Percentiles rank a stretch among this genome's conserved stretches.
Evolutionary conservation across 1,140 invertebrate genomes (phyloP).

Genomic region (Cydia amplana): DNA sequence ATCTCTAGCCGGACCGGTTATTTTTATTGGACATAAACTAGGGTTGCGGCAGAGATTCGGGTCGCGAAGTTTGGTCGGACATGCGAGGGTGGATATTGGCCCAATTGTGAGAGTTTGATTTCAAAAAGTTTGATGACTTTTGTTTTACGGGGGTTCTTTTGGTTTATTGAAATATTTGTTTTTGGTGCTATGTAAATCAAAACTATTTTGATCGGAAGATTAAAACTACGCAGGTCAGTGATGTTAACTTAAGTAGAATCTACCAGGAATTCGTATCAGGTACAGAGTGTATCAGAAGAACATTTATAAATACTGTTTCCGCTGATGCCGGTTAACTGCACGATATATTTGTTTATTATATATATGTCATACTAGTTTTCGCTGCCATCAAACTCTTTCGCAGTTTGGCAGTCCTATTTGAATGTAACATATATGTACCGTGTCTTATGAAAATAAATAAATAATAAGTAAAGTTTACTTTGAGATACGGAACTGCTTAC

Average conservation of each 20-base stretch:
- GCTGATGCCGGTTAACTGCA: no score
- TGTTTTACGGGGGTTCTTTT: slow-evolving; percentile 35
- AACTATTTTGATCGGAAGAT: neutral
- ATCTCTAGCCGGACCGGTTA: slow-evolving; percentile 58
- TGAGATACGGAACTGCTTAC: neutral
- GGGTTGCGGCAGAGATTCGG: slow-evolving; percentile 58
- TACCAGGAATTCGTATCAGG: neutral
- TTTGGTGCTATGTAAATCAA: neutral
- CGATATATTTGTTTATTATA: no score
- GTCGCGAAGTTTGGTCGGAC: slow-evolving; percentile 56
- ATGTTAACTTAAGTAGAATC: neutral
- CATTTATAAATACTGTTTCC: no score
- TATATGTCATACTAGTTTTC: no score
- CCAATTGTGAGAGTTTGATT: slow-evolving; percentile 47
- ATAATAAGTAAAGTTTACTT: no score
- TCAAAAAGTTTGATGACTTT: slow-evolving; percentile 49
- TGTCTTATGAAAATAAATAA: no score
- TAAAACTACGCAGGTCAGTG: neutral
- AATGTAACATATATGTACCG: no score
- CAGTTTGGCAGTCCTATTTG: no score
- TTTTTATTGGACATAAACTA: slow-evolving; percentile 71
- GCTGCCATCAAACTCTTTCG: no score
- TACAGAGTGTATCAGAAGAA: no score
- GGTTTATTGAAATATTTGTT: slow-evolving; percentile 2
- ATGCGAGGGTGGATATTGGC: slow-evolving; percentile 51